These are phyloP conservation scores for Halocaridina rubra DNA, from an alignment of 2,888 invertebrate genomes.

Conservation along the genomic window DNA sequence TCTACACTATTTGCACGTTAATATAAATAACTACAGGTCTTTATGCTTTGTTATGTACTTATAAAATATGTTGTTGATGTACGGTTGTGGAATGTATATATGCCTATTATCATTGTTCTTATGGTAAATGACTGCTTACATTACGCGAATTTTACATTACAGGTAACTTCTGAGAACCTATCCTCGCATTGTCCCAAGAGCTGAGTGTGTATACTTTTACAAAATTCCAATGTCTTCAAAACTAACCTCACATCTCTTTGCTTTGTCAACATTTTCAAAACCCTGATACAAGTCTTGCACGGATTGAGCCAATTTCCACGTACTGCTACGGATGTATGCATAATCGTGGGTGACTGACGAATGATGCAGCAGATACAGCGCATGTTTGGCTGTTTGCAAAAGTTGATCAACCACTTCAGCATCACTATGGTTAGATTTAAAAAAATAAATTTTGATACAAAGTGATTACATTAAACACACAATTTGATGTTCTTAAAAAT, in stretches of 20 bases:
- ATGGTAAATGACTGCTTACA: too few relatives aligned
- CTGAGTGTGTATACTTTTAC: too few relatives aligned
- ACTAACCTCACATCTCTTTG: background rate
- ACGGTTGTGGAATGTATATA: too few relatives aligned
- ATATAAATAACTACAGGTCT: too few relatives aligned
- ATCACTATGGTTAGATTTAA: constrained; percentile 13
- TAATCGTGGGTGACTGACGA: constrained; percentile 48
- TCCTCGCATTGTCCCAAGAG: too few relatives aligned
- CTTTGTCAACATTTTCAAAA: background rate
- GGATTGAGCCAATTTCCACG: constrained; percentile 43
- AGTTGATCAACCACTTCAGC: constrained; percentile 41
- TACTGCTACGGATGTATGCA: constrained; percentile 48
- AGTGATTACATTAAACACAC: background rate
- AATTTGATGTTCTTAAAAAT: background rate
- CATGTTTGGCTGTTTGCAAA: constrained; percentile 1
- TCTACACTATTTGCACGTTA: too few relatives aligned
- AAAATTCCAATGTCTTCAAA: too few relatives aligned
- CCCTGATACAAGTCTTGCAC: constrained; percentile 12
- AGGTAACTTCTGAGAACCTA: too few relatives aligned
- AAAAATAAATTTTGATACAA: background rate
- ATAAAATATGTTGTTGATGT: too few relatives aligned
- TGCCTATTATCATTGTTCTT: too few relatives aligned
- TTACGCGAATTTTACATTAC: too few relatives aligned
- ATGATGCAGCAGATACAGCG: constrained; percentile 11
- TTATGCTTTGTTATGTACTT: too few relatives aligned